Evolutionary conservation across 2,888 invertebrate species (phyloP).

Genomic region (Sthenelais limicola): DNA sequence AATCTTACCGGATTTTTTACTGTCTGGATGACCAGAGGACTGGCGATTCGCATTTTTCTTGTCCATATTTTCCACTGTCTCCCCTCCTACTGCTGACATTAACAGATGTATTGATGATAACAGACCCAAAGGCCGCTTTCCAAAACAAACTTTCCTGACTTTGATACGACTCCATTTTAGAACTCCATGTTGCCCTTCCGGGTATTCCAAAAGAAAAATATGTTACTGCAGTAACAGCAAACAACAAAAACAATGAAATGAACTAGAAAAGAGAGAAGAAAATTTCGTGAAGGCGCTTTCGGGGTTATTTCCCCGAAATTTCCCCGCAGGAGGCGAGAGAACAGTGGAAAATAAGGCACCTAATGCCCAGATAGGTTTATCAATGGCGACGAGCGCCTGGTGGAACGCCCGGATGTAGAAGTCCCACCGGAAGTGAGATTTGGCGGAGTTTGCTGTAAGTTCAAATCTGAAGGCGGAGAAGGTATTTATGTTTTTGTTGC

Average conservation of each 20-base stretch:
- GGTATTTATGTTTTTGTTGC: too few species aligned
- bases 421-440: too few species aligned
- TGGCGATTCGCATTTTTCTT: constrained; percentile 61
- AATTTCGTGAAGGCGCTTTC: neutral
- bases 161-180: constrained; percentile 46
- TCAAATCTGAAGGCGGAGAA: too few species aligned
- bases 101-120: constrained; percentile 35
- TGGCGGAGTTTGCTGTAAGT: too few species aligned
- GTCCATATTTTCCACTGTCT: constrained; percentile 59
- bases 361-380: neutral
- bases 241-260: neutral
- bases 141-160: constrained; percentile 28
- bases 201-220: constrained; percentile 39
- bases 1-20: constrained; percentile 55
- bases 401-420: constrained; percentile 40
- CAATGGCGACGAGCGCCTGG: constrained; percentile 41
- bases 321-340: constrained; percentile 10
- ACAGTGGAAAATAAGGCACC: constrained; percentile 12
- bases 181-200: constrained; percentile 47
- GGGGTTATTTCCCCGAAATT: constrained; percentile 23
- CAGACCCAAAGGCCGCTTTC: constrained; percentile 56
- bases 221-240: constrained; percentile 19
- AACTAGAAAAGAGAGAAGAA: constrained; percentile 4
- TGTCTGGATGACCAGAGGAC: constrained; percentile 56
- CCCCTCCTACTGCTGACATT: constrained; percentile 61